Base-by-base conservation (phyloP, 2,797 vertebrate species). In the Neoniphon sammara region DNA sequence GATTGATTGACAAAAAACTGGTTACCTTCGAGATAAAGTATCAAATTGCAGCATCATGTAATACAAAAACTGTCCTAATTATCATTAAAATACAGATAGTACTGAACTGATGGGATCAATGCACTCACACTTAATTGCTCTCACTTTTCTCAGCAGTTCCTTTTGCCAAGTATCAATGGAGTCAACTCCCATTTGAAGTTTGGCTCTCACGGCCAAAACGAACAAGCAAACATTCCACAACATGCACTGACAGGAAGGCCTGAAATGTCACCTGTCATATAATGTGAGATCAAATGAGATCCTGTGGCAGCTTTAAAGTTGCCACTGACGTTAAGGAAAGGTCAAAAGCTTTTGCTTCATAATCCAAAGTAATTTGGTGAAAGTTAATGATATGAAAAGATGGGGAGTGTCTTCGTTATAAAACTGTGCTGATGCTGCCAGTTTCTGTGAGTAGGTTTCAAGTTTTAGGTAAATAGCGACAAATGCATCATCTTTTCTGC, bases 81-180 rank as follows among this genome's bases (percentile, higher is more conserved):
- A 47, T 46, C 57, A 67, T 5, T 15, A 21, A 21, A 63, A 58
- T 34, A 36, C 5, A 14, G 53, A 20, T 65, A 30, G 50, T 42
- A 27, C 3, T 55, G n/a, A 34, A 27, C 3, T 36, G 1, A 47
- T 55, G 15, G 14, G 53, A 11, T 44, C n/a, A 46, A 15, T 70
- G 73, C 30, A 20, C 53, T n/a, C 34, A 64, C 4, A 21, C 61
- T 73, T 83, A 73, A 77, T 78, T 62, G 20, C 1, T 54, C 63
- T 63, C 57, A 54, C 39, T 63, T 70, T 59, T 76, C 63, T 67
- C 31, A 31, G 36, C 36, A 7, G 50, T 44, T 53, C n/a, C 18
- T 46, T 10, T 17, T 88, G 89, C 90, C 88, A 90, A 87, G 89
- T 90, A 88, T 91, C 88, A 88, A 74, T 49, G 20, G 60, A 72